Evolutionary conservation across 2,797 vertebrate genomes (phyloP).

Genomic region (Siniperca obscura): DNA sequence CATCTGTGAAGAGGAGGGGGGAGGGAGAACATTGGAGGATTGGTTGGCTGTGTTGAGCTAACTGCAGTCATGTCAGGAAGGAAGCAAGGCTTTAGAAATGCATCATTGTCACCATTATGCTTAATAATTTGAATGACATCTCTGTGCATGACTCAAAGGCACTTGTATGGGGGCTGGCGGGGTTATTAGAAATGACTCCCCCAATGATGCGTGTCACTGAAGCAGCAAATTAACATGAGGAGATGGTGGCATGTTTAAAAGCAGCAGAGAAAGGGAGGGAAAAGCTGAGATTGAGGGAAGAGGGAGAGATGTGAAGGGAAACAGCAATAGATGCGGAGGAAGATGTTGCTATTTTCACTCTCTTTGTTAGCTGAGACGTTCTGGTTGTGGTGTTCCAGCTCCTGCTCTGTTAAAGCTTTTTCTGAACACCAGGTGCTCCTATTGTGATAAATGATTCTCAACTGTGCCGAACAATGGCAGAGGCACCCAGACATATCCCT

Average conservation of each 20-base stretch:
- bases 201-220: conserved; percentile 88
- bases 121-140: conserved; percentile 84
- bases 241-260: conserved; percentile 80
- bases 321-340: conserved; percentile 60
- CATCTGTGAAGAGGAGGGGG: conserved; percentile 46
- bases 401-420: conserved; percentile 66
- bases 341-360: conserved; percentile 74
- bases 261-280: conserved; percentile 51
- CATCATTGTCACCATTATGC: conserved; percentile 80
- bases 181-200: conserved; percentile 85
- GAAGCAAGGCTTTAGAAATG: conserved; percentile 74
- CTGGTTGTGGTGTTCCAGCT: conserved; percentile 65
- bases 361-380: conserved; percentile 71
- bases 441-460: conserved; percentile 78
- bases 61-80: conserved; percentile 69
- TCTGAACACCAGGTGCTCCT: conserved; percentile 70
- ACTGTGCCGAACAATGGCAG: conserved; percentile 70
- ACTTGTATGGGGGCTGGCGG: conserved; percentile 69
- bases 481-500: conserved; percentile 67
- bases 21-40: conserved; percentile 14
- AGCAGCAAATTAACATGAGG: conserved; percentile 90
- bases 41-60: conserved; percentile 54
- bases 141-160: conserved; percentile 78
- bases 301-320: conserved; percentile 36
- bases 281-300: conserved; percentile 40